Evolutionary conservation across 2,113 vertebrate genomes (phyloP), one percentile per base, ranked within the genome.

Genomic region (Eleginops maclovinus): DNA sequence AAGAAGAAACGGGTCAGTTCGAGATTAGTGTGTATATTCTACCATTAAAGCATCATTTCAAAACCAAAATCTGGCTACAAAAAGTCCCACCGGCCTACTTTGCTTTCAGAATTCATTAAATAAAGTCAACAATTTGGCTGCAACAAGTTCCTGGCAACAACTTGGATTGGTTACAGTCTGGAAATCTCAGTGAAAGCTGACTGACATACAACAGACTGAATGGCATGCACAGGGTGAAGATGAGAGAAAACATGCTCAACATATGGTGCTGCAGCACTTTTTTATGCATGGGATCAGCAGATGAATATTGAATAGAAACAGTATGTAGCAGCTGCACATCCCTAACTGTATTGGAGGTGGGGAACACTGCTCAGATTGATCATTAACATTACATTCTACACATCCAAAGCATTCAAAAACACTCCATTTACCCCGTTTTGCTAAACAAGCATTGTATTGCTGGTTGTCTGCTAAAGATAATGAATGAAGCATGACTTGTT

Each of bases 191-290:
- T 50, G 17, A 77, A 72, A 64, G 21, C 70, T 56, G 71, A 81
- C 1, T 51, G 72, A 75, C 56, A 62, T 63, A 79, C 50, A 70
- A 36, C 58, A 61, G 61, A 71, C 2, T 47, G 14, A 50, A 43
- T 62, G 50, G 62, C 41, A 76, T 51, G 66, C 62, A 79, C 70
- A 62, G 61, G 53, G 67, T 13, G 47, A 17, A 67, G 70, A 70
- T 68, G 59, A 69, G 68, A 71, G 67, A 8, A 71, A 73, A 71
- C 77, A 82, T 72, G 79, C 56, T 36, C 64, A 87, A 71, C 90
- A 90, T 91, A 88, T 80, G 87, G 85, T 40, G 55, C 54, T 75
- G 77, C 63, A 75, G 82, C 47, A 75, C 55, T 40, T 75, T 79
- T 66, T 54, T 62, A 69, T 73, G 83, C 8, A 53, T 65, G 24